phyloP scores from a whole-genome alignment of 2,888 invertebrate species.

The Erannis defoliaria region DNA sequence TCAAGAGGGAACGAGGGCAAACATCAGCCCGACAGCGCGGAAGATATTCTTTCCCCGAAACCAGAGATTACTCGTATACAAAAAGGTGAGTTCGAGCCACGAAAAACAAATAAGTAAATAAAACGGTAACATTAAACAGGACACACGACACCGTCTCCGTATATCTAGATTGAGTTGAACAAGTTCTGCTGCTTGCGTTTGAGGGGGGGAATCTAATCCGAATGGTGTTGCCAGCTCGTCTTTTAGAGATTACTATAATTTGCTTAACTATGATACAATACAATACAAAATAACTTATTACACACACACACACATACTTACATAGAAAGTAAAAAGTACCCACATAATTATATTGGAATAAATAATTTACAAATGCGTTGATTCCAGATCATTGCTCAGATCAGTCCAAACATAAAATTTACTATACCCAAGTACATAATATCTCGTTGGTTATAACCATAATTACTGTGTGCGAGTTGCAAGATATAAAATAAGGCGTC shows the following conservation, averaged over 20 bases:
- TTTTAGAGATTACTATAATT: neutral
- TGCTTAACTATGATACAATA: too few relatives aligned
- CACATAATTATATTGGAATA: too few relatives aligned
- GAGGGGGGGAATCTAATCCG: conserved; percentile 1
- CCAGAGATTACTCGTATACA: conserved; percentile 33
- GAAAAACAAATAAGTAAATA: conserved; percentile 50
- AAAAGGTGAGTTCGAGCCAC: conserved; percentile 28
- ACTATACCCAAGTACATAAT: too few relatives aligned
- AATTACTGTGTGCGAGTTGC: too few relatives aligned
- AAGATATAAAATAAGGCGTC: too few relatives aligned
- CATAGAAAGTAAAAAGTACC: too few relatives aligned
- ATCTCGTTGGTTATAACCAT: too few relatives aligned
- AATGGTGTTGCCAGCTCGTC: conserved; percentile 8
- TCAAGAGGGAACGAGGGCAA: conserved; percentile 14
- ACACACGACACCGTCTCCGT: conserved; percentile 48
- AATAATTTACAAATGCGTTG: too few relatives aligned
- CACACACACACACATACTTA: too few relatives aligned
- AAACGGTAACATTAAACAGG: conserved; percentile 52
- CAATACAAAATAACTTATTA: too few relatives aligned
- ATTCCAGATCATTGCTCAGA: too few relatives aligned
- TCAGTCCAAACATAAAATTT: too few relatives aligned
- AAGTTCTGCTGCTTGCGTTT: conserved; percentile 44
- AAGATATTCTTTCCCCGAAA: conserved; percentile 34
- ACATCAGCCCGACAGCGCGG: conserved; percentile 19
- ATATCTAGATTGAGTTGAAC: conserved; percentile 44